Percentiles rank a stretch among this genome's conserved stretches.
These are phyloP conservation scores for Onchidella celtica DNA, from an alignment of 2,888 invertebrate species.

Conservation along the genomic window DNA sequence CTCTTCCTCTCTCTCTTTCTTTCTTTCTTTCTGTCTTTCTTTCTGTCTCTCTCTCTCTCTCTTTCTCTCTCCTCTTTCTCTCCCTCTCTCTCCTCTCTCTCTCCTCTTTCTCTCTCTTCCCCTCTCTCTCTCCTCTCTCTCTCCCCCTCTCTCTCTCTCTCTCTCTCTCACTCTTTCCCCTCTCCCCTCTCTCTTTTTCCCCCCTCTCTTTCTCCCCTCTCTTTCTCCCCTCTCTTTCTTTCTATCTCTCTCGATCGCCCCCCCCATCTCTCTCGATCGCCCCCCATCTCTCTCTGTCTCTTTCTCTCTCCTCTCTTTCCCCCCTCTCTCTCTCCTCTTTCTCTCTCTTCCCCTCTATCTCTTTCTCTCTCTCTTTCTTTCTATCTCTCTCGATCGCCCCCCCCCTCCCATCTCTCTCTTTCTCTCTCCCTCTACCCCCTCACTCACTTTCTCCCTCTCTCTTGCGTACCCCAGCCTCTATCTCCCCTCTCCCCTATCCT, in stretches of 20 bases:
- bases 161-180: too few relatives aligned
- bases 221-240: slow-evolving; percentile 9
- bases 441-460: too few relatives aligned
- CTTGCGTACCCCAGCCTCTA: neutral
- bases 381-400: too few relatives aligned
- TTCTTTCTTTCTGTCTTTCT: too few relatives aligned
- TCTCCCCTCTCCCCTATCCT: neutral
- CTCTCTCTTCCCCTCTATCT: neutral
- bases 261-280: neutral
- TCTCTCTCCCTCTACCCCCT: neutral
- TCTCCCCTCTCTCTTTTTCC: neutral
- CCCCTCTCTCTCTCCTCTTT: neutral
- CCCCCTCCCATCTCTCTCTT: neutral
- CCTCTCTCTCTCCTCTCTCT: too few relatives aligned
- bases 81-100: too few relatives aligned
- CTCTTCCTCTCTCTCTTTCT: too few relatives aligned
- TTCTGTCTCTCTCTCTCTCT: too few relatives aligned
- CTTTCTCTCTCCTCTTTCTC: too few relatives aligned
- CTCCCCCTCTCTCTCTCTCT: too few relatives aligned
- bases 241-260: neutral
- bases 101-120: too few relatives aligned
- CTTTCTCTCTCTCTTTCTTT: neutral
- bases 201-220: neutral
- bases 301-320: neutral
- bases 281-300: neutral